Evolutionary conservation across 2,113 vertebrate genomes (phyloP), one percentile per base, ranked within the genome.

Genomic region (Eptesicus fuscus): DNA sequence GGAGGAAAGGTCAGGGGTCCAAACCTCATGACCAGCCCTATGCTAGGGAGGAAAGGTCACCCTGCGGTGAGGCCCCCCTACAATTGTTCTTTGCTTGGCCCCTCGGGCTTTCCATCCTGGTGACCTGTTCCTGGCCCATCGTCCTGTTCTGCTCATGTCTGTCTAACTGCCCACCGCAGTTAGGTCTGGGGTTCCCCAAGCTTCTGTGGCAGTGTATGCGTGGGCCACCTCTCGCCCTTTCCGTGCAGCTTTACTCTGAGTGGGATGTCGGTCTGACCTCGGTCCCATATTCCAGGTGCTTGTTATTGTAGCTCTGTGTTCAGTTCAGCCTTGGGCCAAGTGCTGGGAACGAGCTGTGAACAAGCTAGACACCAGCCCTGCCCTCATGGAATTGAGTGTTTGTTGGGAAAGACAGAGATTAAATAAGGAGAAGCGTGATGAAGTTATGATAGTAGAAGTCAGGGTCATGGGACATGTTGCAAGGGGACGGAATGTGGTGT

Each of bases 221-320:
- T 65, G 37, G n/a, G 1, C 16, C 9, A 2, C 25, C 9, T 73
- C 28, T 47, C n/a, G 25, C n/a, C 59, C 2, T 1, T 10, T 32
- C 14, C 18, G 0, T 0, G 9, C 35, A 35, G 71, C 70, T 28
- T 65, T 22, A 8, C 30, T 76, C 49, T 6, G 16, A 40, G 70
- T 17, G 28, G 67, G n/a, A 25, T 22, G 4, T 14, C 28, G 32
- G 32, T 67, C 20, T 25, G 7, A 49, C 65, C 20, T 40, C 4
- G 0, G 18, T 35, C 51, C 90, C 28, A 9, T 9, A 22, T 80
- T 59, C 28, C 16, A 56, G 71, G 73, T 77, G 87, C 82, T 86
- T 91, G 79, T 86, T 56, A 70, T 78, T 86, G 47, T 73, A 63
- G 53, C 61, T 82, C 71, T 95, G 74, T 56, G 70, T 91, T 61